Evolutionary conservation across 92 coral and sea anemone species (phyloP), one percentile per base, ranked within the genome.

Genomic region (Pocillopora grandis): DNA sequence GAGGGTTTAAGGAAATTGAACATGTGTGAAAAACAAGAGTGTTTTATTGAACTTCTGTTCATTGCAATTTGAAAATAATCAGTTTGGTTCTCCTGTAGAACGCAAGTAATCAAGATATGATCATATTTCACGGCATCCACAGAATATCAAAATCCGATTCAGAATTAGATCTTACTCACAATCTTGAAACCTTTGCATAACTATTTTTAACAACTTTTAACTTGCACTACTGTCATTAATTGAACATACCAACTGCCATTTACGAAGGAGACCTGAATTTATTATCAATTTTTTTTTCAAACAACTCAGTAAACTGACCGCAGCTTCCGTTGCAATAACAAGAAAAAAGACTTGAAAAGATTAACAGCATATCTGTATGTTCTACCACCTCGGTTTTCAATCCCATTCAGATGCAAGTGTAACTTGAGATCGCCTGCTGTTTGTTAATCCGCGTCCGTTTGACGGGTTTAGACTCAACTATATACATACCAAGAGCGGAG

Each of bases 291-390:
- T 35, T 2, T 77, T 62, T 14, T 58, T 17, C 21, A 57, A 76
- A 55, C 60, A 49, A 35, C 37, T 62, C 33, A 19, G 62, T 35
- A 63, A 70, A 77, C 8, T 33, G 18, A 35, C 65, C 58, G n/a
- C 23, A 59, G n/a, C 68, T 77, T 77, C 81, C 81, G 71, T 37
- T 74, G 65, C 64, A 33, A 13, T 31, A 18, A 42, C 52, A 42
- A 12, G 71, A 56, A 77, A 62, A 49, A 15, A 77, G 19, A 19
- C 16, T 17, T 16, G 57, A 42, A 42, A 42, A 3, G 52, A 27
- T 42, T 7, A 42, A 42, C 52, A 42, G 52, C 52, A 42, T 3
- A 42, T 42, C 8, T 42, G 52, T 7, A 3, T 42, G 52, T 42
- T 42, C 52, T 42, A 42, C 52, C 52, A 42, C 52, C 52, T 42